phyloP scores from a whole-genome alignment of 1,140 invertebrate species.

The Oncopeltus fasciatus region DNA sequence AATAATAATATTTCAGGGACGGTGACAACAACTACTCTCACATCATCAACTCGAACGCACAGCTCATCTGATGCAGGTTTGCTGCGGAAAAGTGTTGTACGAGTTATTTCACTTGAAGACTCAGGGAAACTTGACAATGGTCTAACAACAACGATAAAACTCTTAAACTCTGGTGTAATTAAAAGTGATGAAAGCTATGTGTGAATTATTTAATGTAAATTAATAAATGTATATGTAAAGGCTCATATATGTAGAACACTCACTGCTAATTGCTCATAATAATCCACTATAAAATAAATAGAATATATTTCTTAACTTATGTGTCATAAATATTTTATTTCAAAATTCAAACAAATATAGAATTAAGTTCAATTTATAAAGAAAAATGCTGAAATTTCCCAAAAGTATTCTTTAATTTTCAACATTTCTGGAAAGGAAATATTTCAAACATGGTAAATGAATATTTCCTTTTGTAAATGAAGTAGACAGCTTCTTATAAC shows the following conservation, averaged over 20 bases:
- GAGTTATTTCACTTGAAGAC: conserved; percentile 16
- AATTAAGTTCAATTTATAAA: no score
- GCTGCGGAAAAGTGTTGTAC: conserved; percentile 13
- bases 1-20: conserved; percentile 14
- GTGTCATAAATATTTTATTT: no score
- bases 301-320: neutral
- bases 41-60: conserved; percentile 1
- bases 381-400: no score
- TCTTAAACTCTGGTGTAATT: neutral
- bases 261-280: no score
- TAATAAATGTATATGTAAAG: neutral
- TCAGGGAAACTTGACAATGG: conserved; percentile 9
- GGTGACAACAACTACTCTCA: conserved; percentile 22
- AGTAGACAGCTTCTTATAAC: no score
- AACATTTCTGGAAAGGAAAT: no score
- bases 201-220: neutral
- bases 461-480: no score
- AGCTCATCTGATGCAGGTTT: conserved; percentile 11
- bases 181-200: conserved; percentile 19
- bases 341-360: no score
- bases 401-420: no score
- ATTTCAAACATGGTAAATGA: no score
- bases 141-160: conserved; percentile 15
- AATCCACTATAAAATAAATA: no score
- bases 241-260: neutral